Base-by-base conservation (phyloP, 92 coral and sea anemone species). In the Zoanthus sociatus region DNA sequence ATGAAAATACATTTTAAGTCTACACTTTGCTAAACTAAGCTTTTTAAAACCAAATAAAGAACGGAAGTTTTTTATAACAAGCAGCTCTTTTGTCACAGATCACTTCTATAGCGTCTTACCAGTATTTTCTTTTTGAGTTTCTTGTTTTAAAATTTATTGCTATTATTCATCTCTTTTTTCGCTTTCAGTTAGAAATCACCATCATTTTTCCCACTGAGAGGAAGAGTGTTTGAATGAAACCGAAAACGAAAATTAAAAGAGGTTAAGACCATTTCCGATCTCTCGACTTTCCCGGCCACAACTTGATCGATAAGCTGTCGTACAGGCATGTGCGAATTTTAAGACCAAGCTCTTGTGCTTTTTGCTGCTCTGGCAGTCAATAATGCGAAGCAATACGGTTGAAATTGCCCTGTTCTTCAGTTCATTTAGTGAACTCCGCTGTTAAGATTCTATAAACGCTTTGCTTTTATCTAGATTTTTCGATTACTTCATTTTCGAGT, bases 201-300 rank as follows among this genome's bases (percentile, higher is more conserved):
- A n/a, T n/a, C 9, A 18, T 26, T 48, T 20, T 64, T 14, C 12
- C 21, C 32, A 44, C 64, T 81, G 17, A 54, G 6, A 20, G 26
- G 75, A 81, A 45, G 61, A 66, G 42, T 53, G 21, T 45, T 21
- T 18, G 9, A 44, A 42, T 77, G 75, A 18, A 66, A 64, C n/a
- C 47, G 12, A 66, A 81, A 45, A 7, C 61, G 45, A 70, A n/a
- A 26, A 20, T 81, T 47, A 81, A 46, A 63, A 8, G 60, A 21
- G 75, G 61, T 31, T 11, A 81, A 66, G 46, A 17, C 18, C 84
- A 79, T 79, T 79, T 79, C 73, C 74, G 85, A 81, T 66, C 70
- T 66, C 61, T 56, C 45, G 45, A 67, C 32, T 32, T 32, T 11
- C 73, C 45, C 30, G 45, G 42, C 45, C 45, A 69, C 44, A 69